Evolutionary conservation across 2,888 invertebrate species (phyloP).

Genomic region (Thymelicus lineola): DNA sequence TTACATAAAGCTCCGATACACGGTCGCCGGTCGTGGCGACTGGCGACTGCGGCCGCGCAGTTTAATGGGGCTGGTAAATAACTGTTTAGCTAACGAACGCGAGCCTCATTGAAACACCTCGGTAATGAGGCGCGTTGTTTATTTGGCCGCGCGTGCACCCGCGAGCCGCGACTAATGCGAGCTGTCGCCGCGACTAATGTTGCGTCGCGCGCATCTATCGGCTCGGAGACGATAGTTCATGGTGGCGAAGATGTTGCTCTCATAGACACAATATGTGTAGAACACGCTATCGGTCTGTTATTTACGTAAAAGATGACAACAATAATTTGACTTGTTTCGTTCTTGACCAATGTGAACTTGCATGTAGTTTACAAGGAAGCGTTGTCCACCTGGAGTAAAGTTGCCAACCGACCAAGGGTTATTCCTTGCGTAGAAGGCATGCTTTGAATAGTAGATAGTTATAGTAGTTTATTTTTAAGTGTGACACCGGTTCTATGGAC

Average conservation of each 20-base stretch:
- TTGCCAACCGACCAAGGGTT: no score
- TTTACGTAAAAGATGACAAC: background rate
- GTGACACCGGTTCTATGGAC: no score
- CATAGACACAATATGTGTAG: background rate
- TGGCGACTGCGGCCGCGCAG: background rate
- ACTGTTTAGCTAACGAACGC: conserved; percentile 23
- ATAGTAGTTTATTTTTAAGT: no score
- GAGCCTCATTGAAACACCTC: conserved; percentile 25
- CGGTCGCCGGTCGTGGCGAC: background rate
- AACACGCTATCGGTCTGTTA: background rate
- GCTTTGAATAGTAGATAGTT: no score
- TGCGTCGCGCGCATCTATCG: conserved; percentile 21
- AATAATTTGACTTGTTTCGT: no score
- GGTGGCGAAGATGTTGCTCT: background rate
- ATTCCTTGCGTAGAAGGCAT: no score
- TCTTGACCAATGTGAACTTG: no score
- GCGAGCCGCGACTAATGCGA: conserved; percentile 25
- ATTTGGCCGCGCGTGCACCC: conserved; percentile 2
- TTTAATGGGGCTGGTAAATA: conserved; percentile 33
- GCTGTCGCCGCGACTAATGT: conserved; percentile 31
- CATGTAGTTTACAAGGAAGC: no score
- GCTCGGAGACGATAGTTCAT: conserved; percentile 16
- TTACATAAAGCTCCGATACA: conserved; percentile 29
- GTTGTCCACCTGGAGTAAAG: no score
- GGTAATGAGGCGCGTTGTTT: conserved; percentile 24